These are phyloP conservation scores for Vultur gryphus DNA, from an alignment of 2,797 vertebrate species.

Conservation along the genomic window DNA sequence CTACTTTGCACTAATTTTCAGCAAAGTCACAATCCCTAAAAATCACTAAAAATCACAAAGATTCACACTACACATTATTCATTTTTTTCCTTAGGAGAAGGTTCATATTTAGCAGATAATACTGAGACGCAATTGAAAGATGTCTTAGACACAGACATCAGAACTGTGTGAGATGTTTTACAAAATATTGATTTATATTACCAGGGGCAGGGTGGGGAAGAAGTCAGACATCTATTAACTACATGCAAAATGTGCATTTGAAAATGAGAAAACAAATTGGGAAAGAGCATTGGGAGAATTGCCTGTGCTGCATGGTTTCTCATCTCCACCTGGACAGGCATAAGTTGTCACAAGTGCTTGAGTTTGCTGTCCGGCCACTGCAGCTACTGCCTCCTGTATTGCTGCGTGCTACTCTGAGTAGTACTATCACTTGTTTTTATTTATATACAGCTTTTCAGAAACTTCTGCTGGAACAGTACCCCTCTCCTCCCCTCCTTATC, in stretches of 20 bases:
- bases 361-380: neutral
- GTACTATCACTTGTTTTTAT: neutral
- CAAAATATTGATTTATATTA: neutral
- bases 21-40: neutral
- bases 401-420: neutral
- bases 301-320: neutral
- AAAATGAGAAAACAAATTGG: neutral
- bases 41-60: neutral
- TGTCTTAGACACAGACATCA: neutral
- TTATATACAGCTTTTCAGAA: neutral
- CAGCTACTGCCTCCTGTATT: neutral
- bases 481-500: neutral
- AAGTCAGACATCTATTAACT: neutral
- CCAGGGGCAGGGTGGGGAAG: fast-evolving
- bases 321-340: neutral
- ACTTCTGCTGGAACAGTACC: neutral
- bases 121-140: neutral
- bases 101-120: neutral
- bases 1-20: neutral
- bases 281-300: neutral
- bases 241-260: neutral
- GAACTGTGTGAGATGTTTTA: neutral
- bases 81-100: neutral
- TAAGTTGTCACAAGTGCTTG: neutral
- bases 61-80: neutral